Base-by-base conservation (phyloP, 1,140 invertebrate species). In the Mesaphorura yosii region DNA sequence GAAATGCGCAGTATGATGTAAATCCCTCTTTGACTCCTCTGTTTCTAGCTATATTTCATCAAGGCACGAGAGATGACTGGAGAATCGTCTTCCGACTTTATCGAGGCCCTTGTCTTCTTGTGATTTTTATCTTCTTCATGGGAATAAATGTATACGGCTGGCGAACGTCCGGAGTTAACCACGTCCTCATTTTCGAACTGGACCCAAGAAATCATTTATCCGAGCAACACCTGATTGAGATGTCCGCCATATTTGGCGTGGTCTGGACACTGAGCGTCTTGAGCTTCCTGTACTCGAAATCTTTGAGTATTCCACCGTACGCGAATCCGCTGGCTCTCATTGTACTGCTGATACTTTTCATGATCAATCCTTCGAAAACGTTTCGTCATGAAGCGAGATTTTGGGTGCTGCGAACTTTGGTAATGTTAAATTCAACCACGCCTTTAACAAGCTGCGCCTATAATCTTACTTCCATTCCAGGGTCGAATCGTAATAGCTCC, bases 71-170 rank as follows among this genome's bases (percentile, higher is more conserved):
- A 40, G 75, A 78, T 39, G 81, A 88, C 66, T 79, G 88, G 67
- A 77, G 81, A 63, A 80, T 86, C 20, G 82, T 85, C 3, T 83
- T 88, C 58, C 76, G 86, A 37, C 68, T 98, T 12, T 99, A 96
- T 68, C 76, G 95, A 31, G 91, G 89, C 0, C 88, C 92, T 3
- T 78, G 98, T 53, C 78, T 98, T 0, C 73, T 98, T 29, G 85
- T 97, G 48, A 76, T 95, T 62, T 93, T 94, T 67, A 77, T 98
- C 57, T 98, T 97, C 67, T 72, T 98, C 1, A 90, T 98, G 66
- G 94, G 94, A 19, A 82, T 98, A 15, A 98, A 98, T 67, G 93
- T 89, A 17, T 96, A 97, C 70, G 92, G 92, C n/a, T 98, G 94
- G 94, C 75, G 93, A 60, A 89, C 88, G 4, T 94, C 92, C 0